Conservation (phyloP, 2,797 vertebrate species). For the Cygnus olor region DNA sequence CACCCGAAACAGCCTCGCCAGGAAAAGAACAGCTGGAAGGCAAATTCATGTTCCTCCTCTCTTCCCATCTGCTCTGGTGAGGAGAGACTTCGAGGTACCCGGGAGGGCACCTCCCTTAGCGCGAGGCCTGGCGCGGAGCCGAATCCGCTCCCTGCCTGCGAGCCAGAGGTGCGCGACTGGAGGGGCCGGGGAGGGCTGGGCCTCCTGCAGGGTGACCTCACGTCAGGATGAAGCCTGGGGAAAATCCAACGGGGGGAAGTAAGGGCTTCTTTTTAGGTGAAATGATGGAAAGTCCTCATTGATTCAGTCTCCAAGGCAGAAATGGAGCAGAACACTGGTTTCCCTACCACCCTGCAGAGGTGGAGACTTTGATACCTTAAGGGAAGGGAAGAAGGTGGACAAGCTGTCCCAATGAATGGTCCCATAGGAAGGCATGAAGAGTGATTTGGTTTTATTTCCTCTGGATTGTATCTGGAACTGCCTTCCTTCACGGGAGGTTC, state of each 20-base stretch:
- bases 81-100: not conserved
- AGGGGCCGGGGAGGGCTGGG: not conserved
- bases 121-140: rapidly evolving
- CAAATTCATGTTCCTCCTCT: not conserved
- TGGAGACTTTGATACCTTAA: rapidly evolving
- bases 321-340: not conserved
- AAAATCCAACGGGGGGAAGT: not conserved
- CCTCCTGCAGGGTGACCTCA: rapidly evolving
- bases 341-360: too few species aligned
- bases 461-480: not conserved
- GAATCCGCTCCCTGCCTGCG: not conserved
- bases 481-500: rapidly evolving
- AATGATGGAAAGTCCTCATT: not conserved
- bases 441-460: not conserved
- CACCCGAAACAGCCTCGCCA: not conserved
- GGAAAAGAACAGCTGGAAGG: not conserved
- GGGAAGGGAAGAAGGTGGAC: not conserved
- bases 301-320: not conserved
- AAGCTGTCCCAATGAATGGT: rapidly evolving
- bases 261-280: not conserved
- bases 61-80: not conserved
- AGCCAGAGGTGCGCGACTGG: rapidly evolving
- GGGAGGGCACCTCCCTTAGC: rapidly evolving
- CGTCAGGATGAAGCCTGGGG: not conserved
- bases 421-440: not conserved